Percentiles rank a stretch among this genome's conserved stretches.
Conservation (phyloP, 2,113 vertebrate genomes). For the Podarcis raffonei region DNA sequence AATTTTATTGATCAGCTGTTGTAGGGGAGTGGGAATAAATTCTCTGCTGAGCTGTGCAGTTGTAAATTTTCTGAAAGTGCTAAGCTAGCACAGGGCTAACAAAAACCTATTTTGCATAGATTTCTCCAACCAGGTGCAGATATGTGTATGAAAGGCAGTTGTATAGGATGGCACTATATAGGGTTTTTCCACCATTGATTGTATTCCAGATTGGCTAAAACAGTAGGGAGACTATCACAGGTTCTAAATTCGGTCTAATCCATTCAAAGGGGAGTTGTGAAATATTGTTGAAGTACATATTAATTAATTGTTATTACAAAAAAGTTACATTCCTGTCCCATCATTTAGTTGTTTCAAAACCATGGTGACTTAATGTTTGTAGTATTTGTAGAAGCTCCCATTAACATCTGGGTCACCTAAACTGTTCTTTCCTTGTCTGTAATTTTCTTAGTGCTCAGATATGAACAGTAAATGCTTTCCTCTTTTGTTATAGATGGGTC, state of each 20-base stretch:
- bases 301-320: background rate
- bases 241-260: background rate
- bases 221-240: background rate
- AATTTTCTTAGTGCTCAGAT: background rate
- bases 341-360: background rate
- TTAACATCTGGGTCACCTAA: background rate
- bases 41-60: background rate
- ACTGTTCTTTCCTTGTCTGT: background rate
- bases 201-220: background rate
- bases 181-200: background rate
- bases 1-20: background rate
- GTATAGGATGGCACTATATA: background rate
- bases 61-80: background rate
- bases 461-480: background rate
- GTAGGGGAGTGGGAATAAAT: background rate
- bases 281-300: background rate
- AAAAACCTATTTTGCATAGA: background rate
- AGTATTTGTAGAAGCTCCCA: background rate
- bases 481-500: conserved; percentile 87
- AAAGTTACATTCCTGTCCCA: background rate
- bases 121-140: background rate
- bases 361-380: background rate
- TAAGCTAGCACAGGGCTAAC: background rate
- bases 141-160: background rate
- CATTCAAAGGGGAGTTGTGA: background rate